A percentile compares a stretch with the other conserved stretches of the same genome.
These are phyloP conservation scores for Galemys pyrenaicus DNA, from an alignment of 2,113 vertebrate genomes.

Conservation along the genomic window DNA sequence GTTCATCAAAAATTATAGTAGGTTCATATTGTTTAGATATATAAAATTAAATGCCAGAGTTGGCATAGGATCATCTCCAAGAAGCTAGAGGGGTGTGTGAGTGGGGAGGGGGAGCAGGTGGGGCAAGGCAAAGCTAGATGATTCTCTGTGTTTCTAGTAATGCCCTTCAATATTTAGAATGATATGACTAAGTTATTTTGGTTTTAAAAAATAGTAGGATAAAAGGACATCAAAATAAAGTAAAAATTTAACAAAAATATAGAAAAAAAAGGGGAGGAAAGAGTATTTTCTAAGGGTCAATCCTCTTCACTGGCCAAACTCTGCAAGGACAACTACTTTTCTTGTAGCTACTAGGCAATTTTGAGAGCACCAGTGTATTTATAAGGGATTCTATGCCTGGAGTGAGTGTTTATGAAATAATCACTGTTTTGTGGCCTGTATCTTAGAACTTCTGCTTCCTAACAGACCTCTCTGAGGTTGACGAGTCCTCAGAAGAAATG, in stretches of 20 bases:
- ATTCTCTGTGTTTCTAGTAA: neutral
- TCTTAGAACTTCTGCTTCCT: neutral
- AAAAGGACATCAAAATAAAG: neutral
- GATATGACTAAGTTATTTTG: neutral
- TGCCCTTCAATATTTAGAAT: neutral
- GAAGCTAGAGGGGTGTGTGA: neutral
- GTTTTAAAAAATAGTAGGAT: neutral
- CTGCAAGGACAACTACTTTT: neutral
- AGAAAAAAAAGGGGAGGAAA: neutral
- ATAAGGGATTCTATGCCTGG: too few relatives aligned
- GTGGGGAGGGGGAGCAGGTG: fast-evolving
- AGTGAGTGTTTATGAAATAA: neutral
- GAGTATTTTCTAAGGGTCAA: neutral
- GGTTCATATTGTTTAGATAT: neutral
- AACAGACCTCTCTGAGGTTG: neutral
- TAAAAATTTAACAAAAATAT: neutral
- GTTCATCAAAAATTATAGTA: neutral
- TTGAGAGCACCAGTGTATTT: neutral
- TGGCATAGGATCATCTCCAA: neutral
- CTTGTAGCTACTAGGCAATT: neutral
- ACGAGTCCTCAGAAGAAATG: neutral
- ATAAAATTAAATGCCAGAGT: neutral
- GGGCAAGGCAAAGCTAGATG: neutral
- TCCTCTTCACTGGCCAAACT: neutral
- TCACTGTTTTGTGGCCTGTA: neutral